Conservation (phyloP, 2,888 invertebrate species). For the Augiades crinisus region DNA sequence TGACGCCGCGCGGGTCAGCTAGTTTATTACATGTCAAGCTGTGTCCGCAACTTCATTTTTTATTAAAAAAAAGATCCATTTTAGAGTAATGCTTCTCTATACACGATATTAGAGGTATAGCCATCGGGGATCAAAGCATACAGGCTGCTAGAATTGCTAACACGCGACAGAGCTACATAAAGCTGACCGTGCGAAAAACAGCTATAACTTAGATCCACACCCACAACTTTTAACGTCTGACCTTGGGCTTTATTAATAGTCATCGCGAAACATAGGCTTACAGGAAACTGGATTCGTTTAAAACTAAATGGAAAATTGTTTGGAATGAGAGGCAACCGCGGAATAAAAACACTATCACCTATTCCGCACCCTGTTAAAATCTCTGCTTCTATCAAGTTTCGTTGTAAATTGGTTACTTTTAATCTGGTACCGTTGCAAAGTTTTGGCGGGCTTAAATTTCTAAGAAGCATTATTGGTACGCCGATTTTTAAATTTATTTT, state of each 20-base stretch:
- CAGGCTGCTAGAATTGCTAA: too few species aligned
- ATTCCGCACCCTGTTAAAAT: slow-evolving; percentile 3
- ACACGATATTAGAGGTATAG: too few species aligned
- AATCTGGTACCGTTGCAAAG: slow-evolving; percentile 9
- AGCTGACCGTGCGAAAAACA: slow-evolving; percentile 8
- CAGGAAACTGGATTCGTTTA: not conserved
- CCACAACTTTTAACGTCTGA: not conserved
- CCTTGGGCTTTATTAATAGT: not conserved
- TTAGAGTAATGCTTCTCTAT: too few species aligned
- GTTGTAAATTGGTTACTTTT: slow-evolving; percentile 5
- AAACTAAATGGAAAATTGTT: slow-evolving; percentile 13
- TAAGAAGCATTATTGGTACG: not conserved
- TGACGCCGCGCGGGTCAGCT: too few species aligned
- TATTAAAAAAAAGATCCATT: too few species aligned
- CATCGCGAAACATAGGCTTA: not conserved
- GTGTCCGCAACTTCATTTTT: too few species aligned
- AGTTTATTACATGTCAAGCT: too few species aligned
- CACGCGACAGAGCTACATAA: slow-evolving; percentile 13
- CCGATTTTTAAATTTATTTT: slow-evolving; percentile 26
- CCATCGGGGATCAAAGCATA: too few species aligned
- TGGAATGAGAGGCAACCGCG: slow-evolving; percentile 1
- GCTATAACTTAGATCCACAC: not conserved
- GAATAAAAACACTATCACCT: slow-evolving; percentile 11
- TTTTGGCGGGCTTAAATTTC: slow-evolving; percentile 9
- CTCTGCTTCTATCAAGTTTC: slow-evolving; percentile 14